Evolutionary conservation across 2,797 vertebrate species (phyloP), one percentile per base, ranked within the genome.

Genomic region (Tadarida brasiliensis): DNA sequence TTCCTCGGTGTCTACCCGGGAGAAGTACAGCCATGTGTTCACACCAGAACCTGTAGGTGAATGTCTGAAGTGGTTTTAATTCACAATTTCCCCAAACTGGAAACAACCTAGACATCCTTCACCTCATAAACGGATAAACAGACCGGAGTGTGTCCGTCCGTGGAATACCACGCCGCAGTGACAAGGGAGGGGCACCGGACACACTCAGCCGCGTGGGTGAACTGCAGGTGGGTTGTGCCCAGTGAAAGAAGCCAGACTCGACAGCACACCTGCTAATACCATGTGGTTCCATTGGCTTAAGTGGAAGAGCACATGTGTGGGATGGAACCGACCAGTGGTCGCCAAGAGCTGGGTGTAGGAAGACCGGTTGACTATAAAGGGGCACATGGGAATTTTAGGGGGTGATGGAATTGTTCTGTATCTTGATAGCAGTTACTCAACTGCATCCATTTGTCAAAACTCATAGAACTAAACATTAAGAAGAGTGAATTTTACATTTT

Each of bases 191-290:
- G 44, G 0, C 6, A 10, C 10, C 24, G 0, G 4, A 1, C 0
- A 1, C 3, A 1, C 51, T 4, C 5, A 2, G 0, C 17, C 3
- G 24, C 33, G 0, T 0, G 24, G 78, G 4, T 4, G 44, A n/a
- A 0, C n/a, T 30, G 30, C 49, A 9, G 0, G 0, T 28, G 15
- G 5, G 0, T 39, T 44, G 1, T 7, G 20, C 26, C 4, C 33
- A 11, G 7, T 2, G 61, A 26, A 17, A 9, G 80, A n/a, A 39
- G 57, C 49, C 33, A 73, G 74, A 17, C 44, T 30, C 44, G 20
- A 5, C 33, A 44, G 15, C 70, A 65, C 11, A 0, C 51, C 3
- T 44, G 2, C 30, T 76, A 0, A 0, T 2, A 0, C 33, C 10
- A 0, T 5, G 0, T 11, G 22, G 1, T 39, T 86, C 73, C 22